Percentiles rank a stretch among this genome's conserved stretches.
phyloP scores from a whole-genome alignment of 2,888 invertebrate genomes.

The Hypomecis punctinalis region DNA sequence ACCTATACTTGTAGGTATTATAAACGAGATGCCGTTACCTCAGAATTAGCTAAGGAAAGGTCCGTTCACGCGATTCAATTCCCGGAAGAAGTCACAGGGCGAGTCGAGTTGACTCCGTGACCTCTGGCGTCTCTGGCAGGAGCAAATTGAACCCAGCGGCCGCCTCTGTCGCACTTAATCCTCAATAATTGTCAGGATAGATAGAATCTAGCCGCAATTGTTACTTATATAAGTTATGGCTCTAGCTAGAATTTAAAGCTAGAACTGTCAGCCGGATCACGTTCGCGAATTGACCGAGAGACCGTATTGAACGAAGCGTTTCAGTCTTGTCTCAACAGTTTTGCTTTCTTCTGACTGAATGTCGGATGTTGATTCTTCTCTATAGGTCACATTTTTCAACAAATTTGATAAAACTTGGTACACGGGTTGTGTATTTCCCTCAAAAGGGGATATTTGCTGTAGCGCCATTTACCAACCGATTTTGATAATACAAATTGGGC shows the following conservation, averaged over 20 bases:
- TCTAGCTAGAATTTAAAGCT: background rate
- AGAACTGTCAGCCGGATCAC: too few species aligned
- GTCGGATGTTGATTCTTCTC: too few species aligned
- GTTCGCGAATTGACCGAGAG: too few species aligned
- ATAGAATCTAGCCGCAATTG: slow-evolving; percentile 13
- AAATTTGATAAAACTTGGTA: too few species aligned
- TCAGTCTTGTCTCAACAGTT: too few species aligned
- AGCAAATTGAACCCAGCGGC: slow-evolving; percentile 29
- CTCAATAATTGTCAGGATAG: slow-evolving; percentile 18
- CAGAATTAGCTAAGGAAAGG: slow-evolving; percentile 1
- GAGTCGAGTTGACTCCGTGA: slow-evolving; percentile 59
- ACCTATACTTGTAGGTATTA: background rate
- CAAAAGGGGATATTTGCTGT: too few species aligned
- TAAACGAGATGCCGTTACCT: background rate
- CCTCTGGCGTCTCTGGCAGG: slow-evolving; percentile 33
- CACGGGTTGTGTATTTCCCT: too few species aligned
- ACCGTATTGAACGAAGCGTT: too few species aligned
- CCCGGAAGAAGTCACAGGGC: slow-evolving; percentile 53
- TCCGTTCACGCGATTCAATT: slow-evolving; percentile 5
- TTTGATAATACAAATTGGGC: too few species aligned
- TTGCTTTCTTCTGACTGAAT: too few species aligned
- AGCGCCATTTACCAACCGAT: too few species aligned
- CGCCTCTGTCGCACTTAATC: slow-evolving; percentile 26
- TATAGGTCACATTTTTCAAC: too few species aligned
- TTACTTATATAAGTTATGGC: background rate